phyloP scores from a whole-genome alignment of 2,888 invertebrate genomes.

The Euplexia lucipara region DNA sequence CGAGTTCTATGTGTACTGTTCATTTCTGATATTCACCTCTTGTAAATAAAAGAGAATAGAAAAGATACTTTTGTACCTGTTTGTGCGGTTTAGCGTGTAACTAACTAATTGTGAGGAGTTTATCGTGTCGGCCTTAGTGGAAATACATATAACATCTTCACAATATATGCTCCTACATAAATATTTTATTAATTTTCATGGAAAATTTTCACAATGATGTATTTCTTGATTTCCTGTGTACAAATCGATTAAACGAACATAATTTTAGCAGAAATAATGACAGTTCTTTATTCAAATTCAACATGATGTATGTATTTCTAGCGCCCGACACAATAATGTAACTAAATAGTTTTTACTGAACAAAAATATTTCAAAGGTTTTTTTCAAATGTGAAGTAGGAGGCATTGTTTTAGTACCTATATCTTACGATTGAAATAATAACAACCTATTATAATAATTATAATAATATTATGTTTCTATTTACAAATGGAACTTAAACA shows the following conservation, averaged over 20 bases:
- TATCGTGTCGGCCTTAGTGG: conserved; percentile 44
- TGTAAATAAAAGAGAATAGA: conserved; percentile 83
- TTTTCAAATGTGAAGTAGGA: conserved; percentile 64
- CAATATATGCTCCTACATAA: background rate
- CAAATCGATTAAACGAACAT: background rate
- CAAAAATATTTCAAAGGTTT: conserved; percentile 65
- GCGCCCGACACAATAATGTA: conserved; percentile 52
- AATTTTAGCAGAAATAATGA: background rate
- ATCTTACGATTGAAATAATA: conserved; percentile 61
- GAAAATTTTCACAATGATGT: background rate
- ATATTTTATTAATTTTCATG: background rate
- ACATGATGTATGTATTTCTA: conserved; percentile 55
- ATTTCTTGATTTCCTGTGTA: background rate
- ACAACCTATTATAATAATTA: conserved; percentile 52
- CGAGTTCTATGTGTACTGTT: conserved; percentile 69
- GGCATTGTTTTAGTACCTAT: conserved; percentile 62
- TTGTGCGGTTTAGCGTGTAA: conserved; percentile 79
- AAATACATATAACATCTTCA: conserved; percentile 53
- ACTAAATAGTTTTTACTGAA: conserved; percentile 70
- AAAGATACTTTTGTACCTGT: conserved; percentile 89
- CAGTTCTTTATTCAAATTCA: conserved; percentile 6
- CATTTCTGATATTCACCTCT: conserved; percentile 73
- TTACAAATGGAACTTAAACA: conserved; percentile 48
- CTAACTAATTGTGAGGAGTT: conserved; percentile 67
- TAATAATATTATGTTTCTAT: conserved; percentile 39